These are phyloP conservation scores for Genyomyrus donnyi DNA, from an alignment of 2,113 vertebrate genomes.

Conservation along the genomic window DNA sequence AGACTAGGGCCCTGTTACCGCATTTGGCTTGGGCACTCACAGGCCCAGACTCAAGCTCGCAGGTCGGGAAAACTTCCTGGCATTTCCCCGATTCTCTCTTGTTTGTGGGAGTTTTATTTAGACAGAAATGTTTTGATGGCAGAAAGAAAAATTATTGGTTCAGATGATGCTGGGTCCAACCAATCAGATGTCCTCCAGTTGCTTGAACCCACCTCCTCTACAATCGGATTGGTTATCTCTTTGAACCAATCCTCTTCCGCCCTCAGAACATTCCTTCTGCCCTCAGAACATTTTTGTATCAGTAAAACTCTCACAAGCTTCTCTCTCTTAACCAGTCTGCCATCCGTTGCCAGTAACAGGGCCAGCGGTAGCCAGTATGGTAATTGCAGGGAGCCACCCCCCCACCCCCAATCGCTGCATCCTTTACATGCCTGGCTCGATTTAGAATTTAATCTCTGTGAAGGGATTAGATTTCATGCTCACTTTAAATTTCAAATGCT, in stretches of 20 bases:
- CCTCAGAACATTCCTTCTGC: no score
- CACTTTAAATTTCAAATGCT: conserved; percentile 68
- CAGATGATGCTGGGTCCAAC: no score
- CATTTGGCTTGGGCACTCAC: conserved; percentile 23
- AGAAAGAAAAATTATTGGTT: no score
- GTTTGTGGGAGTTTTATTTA: no score
- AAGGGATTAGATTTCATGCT: conserved; percentile 71
- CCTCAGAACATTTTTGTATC: no score
- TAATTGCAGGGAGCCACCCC: conserved; percentile 61
- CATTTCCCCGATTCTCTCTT: neutral
- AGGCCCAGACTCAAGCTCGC: neutral
- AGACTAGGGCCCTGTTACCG: neutral
- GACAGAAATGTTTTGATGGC: no score
- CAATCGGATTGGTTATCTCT: no score
- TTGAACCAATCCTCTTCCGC: no score
- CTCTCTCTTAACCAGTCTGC: conserved; percentile 9
- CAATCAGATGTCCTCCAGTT: no score
- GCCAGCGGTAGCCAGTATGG: conserved; percentile 62
- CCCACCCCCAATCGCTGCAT: conserved; percentile 44
- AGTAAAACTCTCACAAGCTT: no score
- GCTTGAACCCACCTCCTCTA: no score
- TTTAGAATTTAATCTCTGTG: conserved; percentile 69
- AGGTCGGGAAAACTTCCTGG: neutral
- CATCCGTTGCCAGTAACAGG: neutral
- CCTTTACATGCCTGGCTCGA: conserved; percentile 73